Conservation (phyloP, 2,797 vertebrate species). For the Rhinatrema bivittatum region DNA sequence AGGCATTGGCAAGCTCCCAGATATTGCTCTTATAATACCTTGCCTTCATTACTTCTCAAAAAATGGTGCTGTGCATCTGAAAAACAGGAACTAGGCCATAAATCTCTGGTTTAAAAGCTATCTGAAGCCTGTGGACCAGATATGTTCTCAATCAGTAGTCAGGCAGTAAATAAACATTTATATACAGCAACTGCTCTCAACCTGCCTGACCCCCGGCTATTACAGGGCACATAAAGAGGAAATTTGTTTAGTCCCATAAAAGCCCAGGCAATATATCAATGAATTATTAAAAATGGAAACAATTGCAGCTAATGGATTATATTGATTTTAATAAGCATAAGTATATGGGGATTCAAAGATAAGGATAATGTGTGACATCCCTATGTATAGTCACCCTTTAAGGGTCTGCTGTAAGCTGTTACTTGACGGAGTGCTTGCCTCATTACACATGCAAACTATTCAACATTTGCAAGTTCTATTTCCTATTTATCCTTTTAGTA, state of each 20-base stretch:
- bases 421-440: no score
- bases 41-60: slow-evolving; percentile 58
- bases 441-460: no score
- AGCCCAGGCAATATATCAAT: slow-evolving; percentile 67
- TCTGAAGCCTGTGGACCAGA: slow-evolving; percentile 62
- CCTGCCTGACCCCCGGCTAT: slow-evolving; percentile 57
- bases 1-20: slow-evolving; percentile 22
- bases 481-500: no score
- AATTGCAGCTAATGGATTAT: slow-evolving; percentile 60
- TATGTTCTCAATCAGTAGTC: slow-evolving; percentile 71
- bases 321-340: slow-evolving; percentile 71
- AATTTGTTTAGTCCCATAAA: slow-evolving; percentile 74
- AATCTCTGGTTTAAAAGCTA: slow-evolving; percentile 66
- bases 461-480: no score
- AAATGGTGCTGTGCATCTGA: slow-evolving; percentile 54
- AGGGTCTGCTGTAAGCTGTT: no score
- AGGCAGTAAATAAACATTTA: slow-evolving; percentile 74
- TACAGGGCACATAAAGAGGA: slow-evolving; percentile 60
- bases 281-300: slow-evolving; percentile 66
- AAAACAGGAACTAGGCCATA: slow-evolving; percentile 63
- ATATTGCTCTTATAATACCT: slow-evolving; percentile 48
- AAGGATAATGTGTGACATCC: slow-evolving; percentile 40
- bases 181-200: slow-evolving; percentile 55
- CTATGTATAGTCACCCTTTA: slow-evolving; percentile 15
- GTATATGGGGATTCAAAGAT: slow-evolving; percentile 55